phyloP scores from a whole-genome alignment of 2,888 invertebrate species.

The Bimastos eiseni region DNA sequence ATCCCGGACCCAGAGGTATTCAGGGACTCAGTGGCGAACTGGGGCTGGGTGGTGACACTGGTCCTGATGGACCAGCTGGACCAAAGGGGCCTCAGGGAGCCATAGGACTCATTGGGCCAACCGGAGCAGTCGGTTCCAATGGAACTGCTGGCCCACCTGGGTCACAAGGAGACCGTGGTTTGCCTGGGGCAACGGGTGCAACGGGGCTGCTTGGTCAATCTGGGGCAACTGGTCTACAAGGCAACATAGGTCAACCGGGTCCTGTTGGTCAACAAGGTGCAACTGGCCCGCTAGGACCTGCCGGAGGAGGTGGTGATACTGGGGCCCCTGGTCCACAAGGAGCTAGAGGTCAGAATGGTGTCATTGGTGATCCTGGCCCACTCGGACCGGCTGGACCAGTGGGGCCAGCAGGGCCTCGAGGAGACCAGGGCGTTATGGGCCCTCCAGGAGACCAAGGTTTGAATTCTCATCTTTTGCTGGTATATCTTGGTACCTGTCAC shows the following conservation, averaged over 20 bases:
- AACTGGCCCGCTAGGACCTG: conserved; percentile 31
- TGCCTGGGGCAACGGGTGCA: conserved; percentile 34
- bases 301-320: conserved; percentile 30
- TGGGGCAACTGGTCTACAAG: conserved; percentile 41
- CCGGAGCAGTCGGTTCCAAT: conserved; percentile 25
- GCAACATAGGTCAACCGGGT: conserved; percentile 49
- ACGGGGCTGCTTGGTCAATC: conserved; percentile 31
- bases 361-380: conserved; percentile 36
- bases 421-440: conserved; percentile 26
- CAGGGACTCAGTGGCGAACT: conserved; percentile 28
- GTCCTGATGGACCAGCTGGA: conserved; percentile 63
- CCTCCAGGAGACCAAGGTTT: background rate
- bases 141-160: conserved; percentile 40
- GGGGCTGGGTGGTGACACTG: conserved; percentile 33
- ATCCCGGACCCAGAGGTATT: conserved; percentile 21
- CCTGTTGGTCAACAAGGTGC: conserved; percentile 30
- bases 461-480: background rate
- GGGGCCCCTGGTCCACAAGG: conserved; percentile 33
- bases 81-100: conserved; percentile 70
- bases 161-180: conserved; percentile 37
- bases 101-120: conserved; percentile 37
- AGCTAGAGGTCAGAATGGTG: conserved; percentile 41
- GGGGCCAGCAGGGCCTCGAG: conserved; percentile 37
- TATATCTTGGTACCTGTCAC: background rate
- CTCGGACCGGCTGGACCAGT: conserved; percentile 35